phyloP scores from a whole-genome alignment of 2,797 vertebrate genomes.

The Dendrocincla tyrannina region DNA sequence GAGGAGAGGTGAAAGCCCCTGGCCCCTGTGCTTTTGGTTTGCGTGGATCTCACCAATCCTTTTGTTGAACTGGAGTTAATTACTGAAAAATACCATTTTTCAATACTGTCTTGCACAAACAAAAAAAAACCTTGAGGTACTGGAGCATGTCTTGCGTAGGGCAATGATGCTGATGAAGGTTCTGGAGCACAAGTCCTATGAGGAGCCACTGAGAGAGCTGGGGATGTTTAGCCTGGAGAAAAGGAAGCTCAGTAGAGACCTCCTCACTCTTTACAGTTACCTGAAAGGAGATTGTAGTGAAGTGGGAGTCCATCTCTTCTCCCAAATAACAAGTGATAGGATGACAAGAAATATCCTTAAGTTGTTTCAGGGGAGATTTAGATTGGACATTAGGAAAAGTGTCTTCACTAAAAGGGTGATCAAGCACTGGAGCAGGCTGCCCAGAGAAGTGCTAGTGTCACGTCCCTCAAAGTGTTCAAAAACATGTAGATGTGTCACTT shows the following conservation, averaged over 20 bases:
- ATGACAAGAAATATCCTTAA: background rate
- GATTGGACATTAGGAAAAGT: background rate
- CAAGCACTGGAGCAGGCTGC: background rate
- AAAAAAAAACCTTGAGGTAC: background rate
- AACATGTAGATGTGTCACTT: background rate
- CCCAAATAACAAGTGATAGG: background rate
- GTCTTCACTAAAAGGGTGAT: background rate
- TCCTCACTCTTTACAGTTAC: background rate
- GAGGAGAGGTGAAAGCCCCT: background rate
- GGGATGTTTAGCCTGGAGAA: background rate
- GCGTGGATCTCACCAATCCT: background rate
- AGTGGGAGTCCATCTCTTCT: background rate
- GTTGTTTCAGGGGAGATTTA: background rate
- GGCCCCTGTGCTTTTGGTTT: background rate
- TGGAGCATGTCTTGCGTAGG: background rate
- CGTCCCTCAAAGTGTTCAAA: background rate
- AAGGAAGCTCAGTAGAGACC: background rate
- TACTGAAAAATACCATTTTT: background rate
- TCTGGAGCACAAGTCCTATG: background rate
- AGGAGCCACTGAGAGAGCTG: background rate
- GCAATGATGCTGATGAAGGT: fast-evolving
- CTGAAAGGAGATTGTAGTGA: background rate
- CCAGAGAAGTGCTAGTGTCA: background rate
- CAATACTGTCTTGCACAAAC: background rate
- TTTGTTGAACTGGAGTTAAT: background rate